Base-by-base conservation (phyloP, 2,113 vertebrate genomes). In the Chloropsis hardwickii region DNA sequence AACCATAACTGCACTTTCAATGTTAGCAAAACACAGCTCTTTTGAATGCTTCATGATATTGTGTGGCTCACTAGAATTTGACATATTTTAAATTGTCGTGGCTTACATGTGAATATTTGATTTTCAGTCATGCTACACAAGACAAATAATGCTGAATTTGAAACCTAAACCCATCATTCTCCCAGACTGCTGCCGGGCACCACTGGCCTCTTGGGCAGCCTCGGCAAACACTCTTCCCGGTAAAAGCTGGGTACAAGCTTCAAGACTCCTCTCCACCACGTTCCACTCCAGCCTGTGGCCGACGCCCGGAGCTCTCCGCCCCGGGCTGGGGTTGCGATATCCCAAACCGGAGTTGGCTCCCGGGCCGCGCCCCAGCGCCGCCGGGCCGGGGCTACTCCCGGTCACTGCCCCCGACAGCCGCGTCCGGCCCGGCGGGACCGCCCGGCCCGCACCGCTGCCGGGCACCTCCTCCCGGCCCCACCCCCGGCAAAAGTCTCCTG, bases 311-410 rank as follows among this genome's bases (percentile, higher is more conserved):
- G 71, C 50, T 96, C 97, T 86, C 93, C 69, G 93, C 93, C 96
- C 86, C 9, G 77, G 96, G 94, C 97, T 48, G 81, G 18, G 5
- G 15, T 3, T 39, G 39, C 1, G 2, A 11, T 33, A 45, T 18
- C 28, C n/a, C 57, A 48, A 9, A n/a, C 2, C 5, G 6, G 84
- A 78, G 47, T 19, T 10, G 45, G 14, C 31, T 37, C 31, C 25
- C 12, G 66, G 86, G 94, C 65, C 9, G 56, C 92, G 97, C 97
- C 97, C 98, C 96, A 42, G 29, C 96, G 96, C 98, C 10, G 3
- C 28, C 13, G 10, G 33, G 13, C 53, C 28, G 13, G n/a, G 97
- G 97, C 98, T 97, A 98, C 97, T 97, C n/a, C 17, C 92, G 31
- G 96, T 96, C 98, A 98, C 51, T 90, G 97, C 95, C 97, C 35